Base-by-base conservation (phyloP, 2,888 invertebrate genomes). In the Drosophila longiperda region DNA sequence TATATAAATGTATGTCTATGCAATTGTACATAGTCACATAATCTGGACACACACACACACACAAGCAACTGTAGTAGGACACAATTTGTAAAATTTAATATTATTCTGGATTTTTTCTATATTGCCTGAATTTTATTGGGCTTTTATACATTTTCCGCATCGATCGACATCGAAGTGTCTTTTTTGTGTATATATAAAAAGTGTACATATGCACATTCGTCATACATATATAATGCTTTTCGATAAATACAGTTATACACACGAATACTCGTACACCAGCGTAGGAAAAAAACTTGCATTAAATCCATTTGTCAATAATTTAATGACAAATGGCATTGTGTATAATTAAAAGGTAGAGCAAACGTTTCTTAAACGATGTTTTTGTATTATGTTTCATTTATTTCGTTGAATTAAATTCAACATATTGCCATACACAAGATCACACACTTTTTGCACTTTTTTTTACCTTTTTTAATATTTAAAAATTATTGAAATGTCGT, bases 211-310 rank as follows among this genome's bases (percentile, higher is more conserved):
- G 70, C 63, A 60, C 60, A 32, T 73, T 40, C 55, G 32, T 8
- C 8, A 20, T 69, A 54, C 66, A 68, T 78, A 68, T 82, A 82
- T 74, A 73, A 80, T 82, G 78, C 72, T 68, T 73, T 80, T 67
- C 81, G 83, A 68, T 88, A 79, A 78, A 77, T 84, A 83, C 89
- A 84, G 91, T 91, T 91, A 91, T 92, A 91, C 91, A 92, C 86
- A 92, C 89, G 82, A 80, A 83, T 83, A 72, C 42, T 54, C 40
- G 62, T 45, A 53, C 40, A 65, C 40, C 60, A 77, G 60, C 54
- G 49, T 63, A 79, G 74, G 68, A 64, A 61, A 71, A 69, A 70
- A 82, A 70, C 65, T 78, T 76, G 67, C 59, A 74, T 59, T 63
- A 64, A 72, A 50, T 45, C 40, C 3, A 42, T 66, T 50, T 38